Evolutionary conservation across 2,797 vertebrate species (phyloP), one percentile per base, ranked within the genome.

Genomic region (Eutrigla gurnardus): DNA sequence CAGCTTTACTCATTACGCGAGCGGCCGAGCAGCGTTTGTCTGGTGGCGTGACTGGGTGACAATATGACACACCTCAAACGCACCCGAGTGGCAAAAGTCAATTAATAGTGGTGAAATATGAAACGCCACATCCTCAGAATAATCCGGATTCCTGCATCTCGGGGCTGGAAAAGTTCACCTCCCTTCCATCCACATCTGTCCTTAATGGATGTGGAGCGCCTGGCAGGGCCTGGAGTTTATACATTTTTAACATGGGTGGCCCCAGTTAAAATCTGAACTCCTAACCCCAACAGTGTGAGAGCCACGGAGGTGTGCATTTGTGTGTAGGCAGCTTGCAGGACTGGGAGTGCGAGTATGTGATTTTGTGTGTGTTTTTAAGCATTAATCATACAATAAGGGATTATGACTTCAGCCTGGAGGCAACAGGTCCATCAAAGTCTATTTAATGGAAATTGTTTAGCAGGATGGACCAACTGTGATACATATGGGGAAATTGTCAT

Each of bases 231-330:
- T 62, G 57, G 68, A 73, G 70, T 85, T 80, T 81, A 71, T 46
- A 72, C 64, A 46, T 74, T 52, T 25, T 69, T 66, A 69, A 75
- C 82, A 86, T 57, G 77, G 82, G 90, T 86, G 87, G 86, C 76
- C 87, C 67, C 72, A 18, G 68, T 85, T 80, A 78, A 81, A 86
- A 75, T 45, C 42, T 83, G 81, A 90, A 91, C 86, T 81, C 74
- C 49, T 88, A 74, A 90, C 81, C 80, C 32, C 10, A 25, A 36
- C 75, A 69, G 66, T 71, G 76, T 73, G 73, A 79, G 65, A 68
- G 61, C 36, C 72, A 47, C 4, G 32, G 70, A 77, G 37, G 57
- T 65, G 67, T 75, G 64, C 32, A 17, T 69, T 12, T 32, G 32
- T 76, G 36, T 78, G 54, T 6, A 57, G 58, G 60, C 25, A 13